Evolutionary conservation across 2,113 vertebrate genomes (phyloP), one percentile per base, ranked within the genome.

Genomic region (Morone chrysops): DNA sequence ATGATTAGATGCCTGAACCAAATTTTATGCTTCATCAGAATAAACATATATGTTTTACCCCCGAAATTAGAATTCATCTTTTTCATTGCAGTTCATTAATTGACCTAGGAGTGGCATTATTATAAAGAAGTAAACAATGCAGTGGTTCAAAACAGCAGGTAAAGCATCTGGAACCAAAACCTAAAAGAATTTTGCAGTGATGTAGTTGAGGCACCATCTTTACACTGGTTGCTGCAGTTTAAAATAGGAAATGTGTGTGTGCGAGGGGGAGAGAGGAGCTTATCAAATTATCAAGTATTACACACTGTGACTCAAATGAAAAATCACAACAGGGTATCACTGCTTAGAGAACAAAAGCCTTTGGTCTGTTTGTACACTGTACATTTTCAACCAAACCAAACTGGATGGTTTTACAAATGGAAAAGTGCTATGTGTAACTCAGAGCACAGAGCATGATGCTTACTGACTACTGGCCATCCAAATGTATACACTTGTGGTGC

Each of bases 231-330:
- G 17, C 65, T 73, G 57, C 56, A 41, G 65, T 86, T 80, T 71
- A 54, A 81, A 68, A 79, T 8, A 41, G 57, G 48, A 51, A 71
- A 31, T 2, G 59, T 75, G 75, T 67, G 43, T 31, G 38, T 22
- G 51, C 38, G 57, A 67, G 0, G 13, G 50, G 84, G 17, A 25
- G 54, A 77, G 66, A n/a, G 4, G 41, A 68, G 86, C 57, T 90
- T 70, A 90, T 91, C 78, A 83, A 86, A 90, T 90, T 90, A 91
- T 68, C 67, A 62, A 78, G 62, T 81, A 67, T 78, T 61, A 45
- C 90, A 92, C 80, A 90, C 87, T 93, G 90, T 72, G 91, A 81
- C 80, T 85, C 75, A 90, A 93, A 93, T 91, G 78, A 92, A 91
- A 91, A 91, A 84, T 89, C 89, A 80, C 92, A 80, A 87, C 88